phyloP scores from a whole-genome alignment of 2,888 invertebrate genomes.

The Phortica okadai region DNA sequence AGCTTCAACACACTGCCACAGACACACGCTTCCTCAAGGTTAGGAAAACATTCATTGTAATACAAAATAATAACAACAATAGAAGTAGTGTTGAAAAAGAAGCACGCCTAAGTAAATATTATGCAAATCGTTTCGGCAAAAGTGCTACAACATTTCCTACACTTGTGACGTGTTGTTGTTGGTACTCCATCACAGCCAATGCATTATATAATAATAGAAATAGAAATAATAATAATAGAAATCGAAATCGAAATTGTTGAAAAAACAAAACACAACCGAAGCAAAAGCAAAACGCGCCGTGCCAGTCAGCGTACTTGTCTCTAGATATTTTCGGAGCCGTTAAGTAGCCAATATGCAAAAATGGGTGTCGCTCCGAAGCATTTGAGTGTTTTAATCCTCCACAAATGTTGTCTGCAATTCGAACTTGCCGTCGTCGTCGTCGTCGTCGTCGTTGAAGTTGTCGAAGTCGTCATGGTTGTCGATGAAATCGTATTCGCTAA shows the following conservation, averaged over 20 bases:
- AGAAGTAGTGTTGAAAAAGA: conserved; percentile 10
- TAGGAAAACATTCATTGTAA: conserved; percentile 3
- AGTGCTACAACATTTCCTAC: conserved; percentile 2
- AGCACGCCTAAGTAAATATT: conserved; percentile 28
- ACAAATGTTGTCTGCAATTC: background rate
- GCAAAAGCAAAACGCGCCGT: background rate
- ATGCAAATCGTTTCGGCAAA: conserved; percentile 50
- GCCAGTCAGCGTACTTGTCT: conserved; percentile 40
- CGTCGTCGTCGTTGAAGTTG: background rate
- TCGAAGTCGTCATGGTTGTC: background rate
- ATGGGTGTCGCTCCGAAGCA: conserved; percentile 30
- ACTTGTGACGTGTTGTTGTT: conserved; percentile 34
- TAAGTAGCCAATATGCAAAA: conserved; percentile 72
- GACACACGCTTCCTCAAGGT: conserved; percentile 25
- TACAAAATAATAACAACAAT: background rate
- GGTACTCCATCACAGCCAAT: conserved; percentile 44
- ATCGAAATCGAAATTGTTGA: conserved; percentile 13
- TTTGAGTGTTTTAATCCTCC: conserved; percentile 18
- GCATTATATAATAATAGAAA: conserved; percentile 29
- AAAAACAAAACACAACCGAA: background rate
- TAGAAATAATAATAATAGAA: conserved; percentile 54
- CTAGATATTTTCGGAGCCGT: conserved; percentile 69
- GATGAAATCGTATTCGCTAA: background rate
- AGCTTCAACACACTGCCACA: too few species aligned
- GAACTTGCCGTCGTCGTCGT: background rate